Base-by-base conservation (phyloP, 2,888 invertebrate species). In the Apamea monoglypha region DNA sequence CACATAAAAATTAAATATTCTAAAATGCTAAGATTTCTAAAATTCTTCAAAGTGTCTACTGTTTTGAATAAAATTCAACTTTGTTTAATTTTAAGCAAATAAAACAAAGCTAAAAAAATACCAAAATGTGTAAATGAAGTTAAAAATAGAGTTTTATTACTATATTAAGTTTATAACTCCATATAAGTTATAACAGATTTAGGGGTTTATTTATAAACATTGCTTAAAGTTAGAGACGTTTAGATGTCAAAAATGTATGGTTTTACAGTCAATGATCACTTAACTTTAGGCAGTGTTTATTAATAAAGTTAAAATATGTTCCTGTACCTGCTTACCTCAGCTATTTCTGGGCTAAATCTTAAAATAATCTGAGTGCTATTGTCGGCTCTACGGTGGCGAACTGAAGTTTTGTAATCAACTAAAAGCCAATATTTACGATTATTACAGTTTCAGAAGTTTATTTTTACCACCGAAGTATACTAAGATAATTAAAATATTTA, bases 371-470 rank as follows among this genome's bases (percentile, higher is more conserved):
- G 7, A 47, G n/a, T 59, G 36, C 56, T 25, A 56, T 53, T 63
- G 18, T 74, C 25, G 63, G 29, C 29, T 69, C 14, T n/a, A 32
- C 56, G 12, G 50, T 12, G n/a, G n/a, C 12, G 6, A 56, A 63
- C 16, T 25, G 18, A 47, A 50, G 21, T 70, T 59, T 64, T 64
- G 10, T 76, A 64, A 69, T 36, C 2, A 64, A 59, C 36, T 70
- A 21, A 63, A 68, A 56, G 36, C n/a, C 50, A 74, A 68, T 81
- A 71, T 50, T 53, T 66, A 10, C n/a, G 36, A 79, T 36, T 21
- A 53, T 69, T 44, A 29, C 32, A 1, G 47, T 69, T 47, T 32
- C 0, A 50, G 25, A 56, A 67, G 18, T 36, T 36, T 32, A 16
- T 47, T 72, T 47, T 80, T 21, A 67, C 18, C 29, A 59, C 5